Percentiles rank a stretch among this genome's conserved stretches.
These are phyloP conservation scores for Ardeotis arabs DNA, from an alignment of 2,113 vertebrate species.

Conservation along the genomic window DNA sequence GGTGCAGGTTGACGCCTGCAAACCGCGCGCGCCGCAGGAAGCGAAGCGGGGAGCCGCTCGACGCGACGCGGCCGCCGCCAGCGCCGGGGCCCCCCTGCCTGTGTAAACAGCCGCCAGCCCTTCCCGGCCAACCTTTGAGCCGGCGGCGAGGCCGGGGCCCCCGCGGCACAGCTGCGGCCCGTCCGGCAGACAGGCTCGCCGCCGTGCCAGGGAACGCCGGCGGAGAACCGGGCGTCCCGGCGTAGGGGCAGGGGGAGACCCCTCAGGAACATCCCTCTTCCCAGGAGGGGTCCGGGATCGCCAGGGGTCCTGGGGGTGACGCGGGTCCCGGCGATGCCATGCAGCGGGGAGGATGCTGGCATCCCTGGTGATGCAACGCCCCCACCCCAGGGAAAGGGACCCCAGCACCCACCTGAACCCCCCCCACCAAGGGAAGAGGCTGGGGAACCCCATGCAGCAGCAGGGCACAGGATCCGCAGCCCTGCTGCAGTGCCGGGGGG, in stretches of 20 bases:
- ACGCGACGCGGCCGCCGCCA: background rate
- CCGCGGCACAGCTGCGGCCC: background rate
- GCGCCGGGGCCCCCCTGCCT: background rate
- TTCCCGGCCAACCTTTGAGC: background rate
- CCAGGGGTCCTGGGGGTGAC: background rate
- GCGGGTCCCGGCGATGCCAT: background rate
- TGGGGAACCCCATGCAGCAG: background rate
- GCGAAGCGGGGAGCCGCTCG: background rate
- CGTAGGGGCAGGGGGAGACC: too few species aligned
- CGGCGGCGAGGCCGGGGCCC: background rate
- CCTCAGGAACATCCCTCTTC: too few species aligned
- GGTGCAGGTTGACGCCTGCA: too few species aligned
- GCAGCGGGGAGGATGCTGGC: background rate
- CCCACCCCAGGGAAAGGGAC: background rate
- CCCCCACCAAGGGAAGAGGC: background rate
- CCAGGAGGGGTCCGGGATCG: accelerated
- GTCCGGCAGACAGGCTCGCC: background rate
- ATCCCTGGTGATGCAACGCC: background rate
- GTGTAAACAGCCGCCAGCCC: background rate
- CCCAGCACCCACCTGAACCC: too few species aligned
- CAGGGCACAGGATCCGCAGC: background rate
- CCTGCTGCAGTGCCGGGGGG: background rate
- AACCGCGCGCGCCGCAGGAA: too few species aligned
- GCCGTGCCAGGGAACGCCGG: background rate
- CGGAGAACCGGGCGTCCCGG: background rate